Evolutionary conservation across 2,113 vertebrate genomes (phyloP).

Genomic region (Corythornis vintsioides): DNA sequence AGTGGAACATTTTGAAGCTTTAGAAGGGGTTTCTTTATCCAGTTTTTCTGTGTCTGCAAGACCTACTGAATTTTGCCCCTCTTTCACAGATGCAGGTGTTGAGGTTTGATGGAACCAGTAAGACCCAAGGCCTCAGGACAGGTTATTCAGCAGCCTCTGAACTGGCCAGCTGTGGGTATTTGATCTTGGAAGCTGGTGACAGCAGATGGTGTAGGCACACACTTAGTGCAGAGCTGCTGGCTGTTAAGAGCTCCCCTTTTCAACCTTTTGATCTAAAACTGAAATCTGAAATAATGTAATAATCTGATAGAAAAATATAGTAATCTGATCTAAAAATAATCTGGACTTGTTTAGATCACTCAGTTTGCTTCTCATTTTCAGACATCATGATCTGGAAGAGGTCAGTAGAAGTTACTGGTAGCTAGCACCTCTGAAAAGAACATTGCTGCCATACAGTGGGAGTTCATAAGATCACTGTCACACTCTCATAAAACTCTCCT

Average conservation of each 20-base stretch:
- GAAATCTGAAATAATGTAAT: background rate
- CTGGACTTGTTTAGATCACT: background rate
- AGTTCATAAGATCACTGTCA: background rate
- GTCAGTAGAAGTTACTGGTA: background rate
- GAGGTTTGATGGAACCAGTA: background rate
- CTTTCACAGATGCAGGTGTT: background rate
- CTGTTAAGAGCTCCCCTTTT: background rate
- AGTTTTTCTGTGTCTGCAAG: background rate
- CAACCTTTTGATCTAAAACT: background rate
- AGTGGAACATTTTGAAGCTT: background rate
- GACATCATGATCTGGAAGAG: background rate
- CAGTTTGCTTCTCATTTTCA: background rate
- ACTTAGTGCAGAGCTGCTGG: background rate
- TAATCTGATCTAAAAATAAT: too few species aligned
- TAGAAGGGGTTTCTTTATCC: background rate
- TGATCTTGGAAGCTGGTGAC: background rate
- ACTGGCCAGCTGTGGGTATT: background rate
- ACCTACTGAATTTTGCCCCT: background rate
- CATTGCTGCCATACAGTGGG: background rate
- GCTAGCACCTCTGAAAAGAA: background rate
- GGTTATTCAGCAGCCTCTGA: background rate
- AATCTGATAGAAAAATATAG: too few species aligned
- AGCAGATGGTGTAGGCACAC: background rate
- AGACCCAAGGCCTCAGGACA: background rate
- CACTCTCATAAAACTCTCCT: background rate